A percentile compares a stretch with the other conserved stretches of the same genome.
Evolutionary conservation across 2,888 invertebrate genomes (phyloP).

Genomic region (Nemotelus nigrinus): DNA sequence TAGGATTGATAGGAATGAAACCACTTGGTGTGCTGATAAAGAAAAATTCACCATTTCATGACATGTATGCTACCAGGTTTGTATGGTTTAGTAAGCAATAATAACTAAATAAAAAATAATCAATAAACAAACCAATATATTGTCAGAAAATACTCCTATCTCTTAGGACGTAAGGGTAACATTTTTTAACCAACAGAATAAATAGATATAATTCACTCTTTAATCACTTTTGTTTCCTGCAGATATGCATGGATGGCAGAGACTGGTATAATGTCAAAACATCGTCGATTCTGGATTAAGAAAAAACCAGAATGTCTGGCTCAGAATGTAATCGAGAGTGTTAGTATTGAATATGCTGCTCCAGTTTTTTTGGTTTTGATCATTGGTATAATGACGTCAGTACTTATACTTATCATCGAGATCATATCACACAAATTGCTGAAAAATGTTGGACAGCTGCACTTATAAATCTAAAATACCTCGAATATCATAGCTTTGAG

Average conservation of each 20-base stretch:
- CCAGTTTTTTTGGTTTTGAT: slow-evolving; percentile 58
- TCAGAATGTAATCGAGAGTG: slow-evolving; percentile 57
- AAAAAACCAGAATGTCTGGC: slow-evolving; percentile 58
- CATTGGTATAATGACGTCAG: slow-evolving; percentile 6
- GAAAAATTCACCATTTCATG: slow-evolving; percentile 59
- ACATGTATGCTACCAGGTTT: slow-evolving; percentile 57
- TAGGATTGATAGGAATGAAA: slow-evolving; percentile 57
- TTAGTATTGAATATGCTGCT: slow-evolving; percentile 62
- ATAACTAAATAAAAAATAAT: neutral
- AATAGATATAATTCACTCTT: neutral
- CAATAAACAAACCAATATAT: neutral
- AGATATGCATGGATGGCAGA: slow-evolving; percentile 59
- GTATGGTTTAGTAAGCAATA: neutral
- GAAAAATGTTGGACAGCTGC: no score
- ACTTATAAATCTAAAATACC: no score
- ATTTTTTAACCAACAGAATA: neutral
- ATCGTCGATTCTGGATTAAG: slow-evolving; percentile 58
- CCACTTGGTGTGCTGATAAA: slow-evolving; percentile 54
- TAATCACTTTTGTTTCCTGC: neutral
- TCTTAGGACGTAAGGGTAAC: no score
- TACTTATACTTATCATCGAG: slow-evolving; percentile 2
- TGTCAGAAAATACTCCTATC: no score
- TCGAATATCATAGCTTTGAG: no score
- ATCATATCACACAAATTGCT: neutral
- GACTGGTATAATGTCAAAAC: slow-evolving; percentile 58